Percentiles rank a stretch among this genome's conserved stretches.
phyloP scores from a whole-genome alignment of 1,140 invertebrate genomes.

The Oreohelix idahoensis region DNA sequence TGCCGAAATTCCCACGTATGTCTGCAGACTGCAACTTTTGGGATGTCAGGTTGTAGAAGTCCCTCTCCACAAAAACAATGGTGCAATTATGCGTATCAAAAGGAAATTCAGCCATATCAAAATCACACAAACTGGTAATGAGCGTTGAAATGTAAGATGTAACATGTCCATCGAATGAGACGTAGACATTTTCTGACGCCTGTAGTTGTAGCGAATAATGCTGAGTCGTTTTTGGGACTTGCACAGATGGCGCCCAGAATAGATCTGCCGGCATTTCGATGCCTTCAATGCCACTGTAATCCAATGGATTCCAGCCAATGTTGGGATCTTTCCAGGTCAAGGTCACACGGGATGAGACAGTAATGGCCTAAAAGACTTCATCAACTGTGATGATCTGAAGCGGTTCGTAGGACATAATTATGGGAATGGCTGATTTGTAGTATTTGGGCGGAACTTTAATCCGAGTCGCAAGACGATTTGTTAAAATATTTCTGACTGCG shows the following conservation, averaged over 20 bases:
- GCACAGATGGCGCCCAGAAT: conserved; percentile 76
- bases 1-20: neutral
- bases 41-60: neutral
- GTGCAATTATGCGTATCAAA: conserved; percentile 18
- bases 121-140: conserved; percentile 36
- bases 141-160: conserved; percentile 53
- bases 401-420: conserved; percentile 6
- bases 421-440: neutral
- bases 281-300: conserved; percentile 70
- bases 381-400: conserved; percentile 23
- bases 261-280: conserved; percentile 73
- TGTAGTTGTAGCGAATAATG: neutral
- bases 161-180: conserved; percentile 16
- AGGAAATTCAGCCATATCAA: conserved; percentile 43
- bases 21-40: too few species aligned
- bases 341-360: neutral
- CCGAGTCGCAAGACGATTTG: neutral
- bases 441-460: conserved; percentile 11
- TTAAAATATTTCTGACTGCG: neutral
- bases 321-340: conserved; percentile 74
- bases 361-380: neutral
- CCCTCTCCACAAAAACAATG: neutral
- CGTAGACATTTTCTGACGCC: neutral
- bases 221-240: conserved; percentile 71
- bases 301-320: conserved; percentile 73